Conservation (phyloP, 2,888 invertebrate species). For the Onthophagus sagittarius region DNA sequence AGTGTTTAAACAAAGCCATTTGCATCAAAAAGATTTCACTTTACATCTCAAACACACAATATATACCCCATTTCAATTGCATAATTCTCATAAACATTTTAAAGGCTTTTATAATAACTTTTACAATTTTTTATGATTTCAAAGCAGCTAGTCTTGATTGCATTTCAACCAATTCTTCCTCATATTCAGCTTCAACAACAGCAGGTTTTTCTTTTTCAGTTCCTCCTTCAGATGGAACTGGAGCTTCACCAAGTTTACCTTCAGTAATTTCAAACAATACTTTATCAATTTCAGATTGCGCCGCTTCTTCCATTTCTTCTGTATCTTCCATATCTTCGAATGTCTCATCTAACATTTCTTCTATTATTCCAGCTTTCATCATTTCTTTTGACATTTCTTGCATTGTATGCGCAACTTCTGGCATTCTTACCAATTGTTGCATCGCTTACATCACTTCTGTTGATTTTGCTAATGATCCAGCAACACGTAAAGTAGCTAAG, state of each 20-base stretch:
- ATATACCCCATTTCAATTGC: not conserved
- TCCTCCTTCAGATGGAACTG: constrained; percentile 68
- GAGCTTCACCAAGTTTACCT: constrained; percentile 89
- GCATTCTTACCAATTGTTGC: constrained; percentile 85
- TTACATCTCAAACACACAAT: not conserved
- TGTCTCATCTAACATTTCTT: constrained; percentile 98
- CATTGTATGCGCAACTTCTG: constrained; percentile 95
- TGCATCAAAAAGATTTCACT: not conserved
- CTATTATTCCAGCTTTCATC: constrained; percentile 98
- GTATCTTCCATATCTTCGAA: constrained; percentile 90
- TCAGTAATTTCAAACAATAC: constrained; percentile 85
- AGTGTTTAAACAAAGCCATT: not conserved
- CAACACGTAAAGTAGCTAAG: constrained; percentile 87
- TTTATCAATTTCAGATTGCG: constrained; percentile 70
- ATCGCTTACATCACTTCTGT: constrained; percentile 99
- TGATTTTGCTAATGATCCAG: constrained; percentile 90
- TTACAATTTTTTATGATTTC: constrained; percentile 69
- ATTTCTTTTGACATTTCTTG: constrained; percentile 97
- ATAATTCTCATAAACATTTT: no score
- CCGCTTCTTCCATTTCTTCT: constrained; percentile 95
- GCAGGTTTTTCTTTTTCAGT: constrained; percentile 50
- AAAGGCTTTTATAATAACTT: not conserved
- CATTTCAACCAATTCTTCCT: constrained; percentile 88
- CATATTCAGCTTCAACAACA: constrained; percentile 59
- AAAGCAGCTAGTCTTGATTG: constrained; percentile 82